Evolutionary conservation across 2,113 vertebrate genomes (phyloP).

Genomic region (Gymnobelideus leadbeateri): DNA sequence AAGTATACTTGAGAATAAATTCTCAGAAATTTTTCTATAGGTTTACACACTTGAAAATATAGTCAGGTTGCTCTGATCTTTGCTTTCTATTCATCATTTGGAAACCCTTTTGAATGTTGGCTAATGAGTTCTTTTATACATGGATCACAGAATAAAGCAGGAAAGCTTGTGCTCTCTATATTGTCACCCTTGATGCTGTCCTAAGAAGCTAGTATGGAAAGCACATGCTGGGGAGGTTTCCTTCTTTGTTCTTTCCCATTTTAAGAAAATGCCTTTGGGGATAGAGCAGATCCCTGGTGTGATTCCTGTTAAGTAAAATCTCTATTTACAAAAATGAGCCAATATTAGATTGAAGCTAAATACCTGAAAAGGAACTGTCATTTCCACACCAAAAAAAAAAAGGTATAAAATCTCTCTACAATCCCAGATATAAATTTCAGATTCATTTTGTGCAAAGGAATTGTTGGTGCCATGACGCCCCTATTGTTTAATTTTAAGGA

Average conservation of each 20-base stretch:
- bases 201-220: conserved; percentile 84
- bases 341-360: conserved; percentile 75
- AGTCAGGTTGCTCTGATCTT: conserved; percentile 79
- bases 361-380: conserved; percentile 59
- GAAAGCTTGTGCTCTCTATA: conserved; percentile 80
- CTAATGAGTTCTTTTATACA: conserved; percentile 81
- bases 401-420: conserved; percentile 15
- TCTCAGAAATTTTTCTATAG: conserved; percentile 75
- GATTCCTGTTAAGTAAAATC: conserved; percentile 85
- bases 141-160: conserved; percentile 76
- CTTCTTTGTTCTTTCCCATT: conserved; percentile 86
- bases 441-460: conserved; percentile 45
- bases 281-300: conserved; percentile 84
- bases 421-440: conserved; percentile 40
- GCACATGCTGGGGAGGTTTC: conserved; percentile 85
- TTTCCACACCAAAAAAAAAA: conserved; percentile 78
- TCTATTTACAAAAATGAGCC: conserved; percentile 79
- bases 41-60: conserved; percentile 78
- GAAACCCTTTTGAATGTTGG: conserved; percentile 79
- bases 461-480: conserved; percentile 51
- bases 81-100: conserved; percentile 70
- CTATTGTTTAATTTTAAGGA: conserved; percentile 43
- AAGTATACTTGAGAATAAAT: conserved; percentile 17
- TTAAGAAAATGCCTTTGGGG: conserved; percentile 86
- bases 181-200: conserved; percentile 85